Conservation (phyloP, 2,888 invertebrate genomes). For the Apamea monoglypha region DNA sequence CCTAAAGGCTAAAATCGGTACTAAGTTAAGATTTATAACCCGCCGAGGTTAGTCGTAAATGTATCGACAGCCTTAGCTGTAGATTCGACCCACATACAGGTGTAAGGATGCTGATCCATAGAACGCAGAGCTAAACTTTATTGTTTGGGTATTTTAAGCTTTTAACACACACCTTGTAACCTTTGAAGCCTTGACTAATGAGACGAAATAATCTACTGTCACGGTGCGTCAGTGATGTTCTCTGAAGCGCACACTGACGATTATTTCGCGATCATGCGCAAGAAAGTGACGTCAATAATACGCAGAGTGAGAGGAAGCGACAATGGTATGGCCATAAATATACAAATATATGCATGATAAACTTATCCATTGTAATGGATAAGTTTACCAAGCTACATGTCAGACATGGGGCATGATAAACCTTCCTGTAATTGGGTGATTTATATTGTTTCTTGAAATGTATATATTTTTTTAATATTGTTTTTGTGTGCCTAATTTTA, state of each 20-base stretch:
- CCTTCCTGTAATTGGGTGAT: not conserved
- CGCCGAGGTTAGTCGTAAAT: conserved; percentile 69
- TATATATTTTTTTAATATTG: not conserved
- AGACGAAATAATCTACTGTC: not conserved
- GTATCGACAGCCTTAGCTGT: conserved; percentile 68
- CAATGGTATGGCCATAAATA: too few relatives aligned
- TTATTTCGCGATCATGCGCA: not conserved
- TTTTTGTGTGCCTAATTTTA: not conserved
- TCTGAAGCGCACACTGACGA: not conserved
- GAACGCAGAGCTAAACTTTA: conserved; percentile 22
- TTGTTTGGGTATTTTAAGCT: not conserved
- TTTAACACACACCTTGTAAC: not conserved
- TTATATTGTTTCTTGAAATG: not conserved
- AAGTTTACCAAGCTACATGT: not conserved
- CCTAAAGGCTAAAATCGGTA: conserved; percentile 63
- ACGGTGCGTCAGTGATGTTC: not conserved
- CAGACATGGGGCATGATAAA: not conserved
- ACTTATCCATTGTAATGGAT: too few relatives aligned
- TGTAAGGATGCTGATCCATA: conserved; percentile 19
- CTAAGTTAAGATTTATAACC: conserved; percentile 71
- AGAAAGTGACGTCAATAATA: not conserved
- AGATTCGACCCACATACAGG: conserved; percentile 60
- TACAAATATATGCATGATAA: too few relatives aligned
- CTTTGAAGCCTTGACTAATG: not conserved
- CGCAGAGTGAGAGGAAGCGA: not conserved